Evolutionary conservation across 2,888 invertebrate genomes (phyloP).

Genomic region (Patella caerulea): DNA sequence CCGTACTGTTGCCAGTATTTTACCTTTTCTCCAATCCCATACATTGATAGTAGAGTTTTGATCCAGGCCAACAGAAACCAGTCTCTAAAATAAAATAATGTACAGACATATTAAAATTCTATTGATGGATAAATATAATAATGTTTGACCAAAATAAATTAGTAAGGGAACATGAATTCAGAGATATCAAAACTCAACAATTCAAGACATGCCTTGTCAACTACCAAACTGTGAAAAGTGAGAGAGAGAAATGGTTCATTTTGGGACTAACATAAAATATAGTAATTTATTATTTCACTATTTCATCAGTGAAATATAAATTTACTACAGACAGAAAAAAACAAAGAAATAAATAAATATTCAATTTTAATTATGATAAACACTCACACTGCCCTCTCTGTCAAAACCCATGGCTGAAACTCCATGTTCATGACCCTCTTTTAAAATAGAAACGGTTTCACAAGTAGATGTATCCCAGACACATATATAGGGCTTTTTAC

Average conservation of each 20-base stretch:
- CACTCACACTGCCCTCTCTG: constrained; percentile 63
- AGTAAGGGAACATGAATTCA: neutral
- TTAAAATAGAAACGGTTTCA: constrained; percentile 69
- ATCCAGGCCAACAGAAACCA: constrained; percentile 70
- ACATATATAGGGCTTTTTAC: constrained; percentile 71
- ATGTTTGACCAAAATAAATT: neutral
- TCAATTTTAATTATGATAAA: no score
- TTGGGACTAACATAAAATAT: no score
- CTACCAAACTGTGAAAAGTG: no score
- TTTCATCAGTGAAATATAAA: no score
- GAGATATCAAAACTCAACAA: no score
- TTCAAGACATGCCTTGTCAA: no score
- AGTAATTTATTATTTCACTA: no score
- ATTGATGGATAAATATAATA: neutral
- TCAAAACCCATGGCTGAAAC: constrained; percentile 71
- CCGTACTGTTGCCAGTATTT: constrained; percentile 65
- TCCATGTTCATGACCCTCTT: constrained; percentile 71
- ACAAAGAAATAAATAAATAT: no score
- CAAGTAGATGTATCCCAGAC: constrained; percentile 70
- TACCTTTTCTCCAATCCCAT: constrained; percentile 72
- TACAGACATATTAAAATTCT: neutral
- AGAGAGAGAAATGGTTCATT: no score
- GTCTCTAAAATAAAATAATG: constrained; percentile 49
- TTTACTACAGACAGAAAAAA: no score
- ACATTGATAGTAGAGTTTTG: constrained; percentile 68